Evolutionary conservation across 2,113 vertebrate species (phyloP).

Genomic region (Phrynosoma platyrhinos): DNA sequence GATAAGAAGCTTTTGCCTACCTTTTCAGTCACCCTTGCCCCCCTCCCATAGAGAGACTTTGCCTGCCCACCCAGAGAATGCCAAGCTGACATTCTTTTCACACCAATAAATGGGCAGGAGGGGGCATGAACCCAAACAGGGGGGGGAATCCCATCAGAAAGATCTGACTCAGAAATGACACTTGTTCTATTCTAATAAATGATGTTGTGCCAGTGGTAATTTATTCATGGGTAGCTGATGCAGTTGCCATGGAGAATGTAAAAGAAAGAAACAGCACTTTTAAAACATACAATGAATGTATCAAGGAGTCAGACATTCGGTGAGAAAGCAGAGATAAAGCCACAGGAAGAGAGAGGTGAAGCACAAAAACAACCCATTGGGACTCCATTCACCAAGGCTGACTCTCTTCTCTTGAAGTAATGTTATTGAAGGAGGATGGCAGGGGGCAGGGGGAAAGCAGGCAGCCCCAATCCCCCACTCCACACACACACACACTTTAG

Average conservation of each 20-base stretch:
- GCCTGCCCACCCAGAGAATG: background rate
- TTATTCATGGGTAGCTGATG: constrained; percentile 57
- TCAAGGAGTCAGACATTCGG: background rate
- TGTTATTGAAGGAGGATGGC: background rate
- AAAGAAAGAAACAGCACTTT: constrained; percentile 38
- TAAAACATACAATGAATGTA: background rate
- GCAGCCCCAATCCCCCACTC: background rate
- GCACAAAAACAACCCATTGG: background rate
- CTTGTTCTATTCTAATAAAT: constrained; percentile 48
- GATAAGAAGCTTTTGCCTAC: background rate
- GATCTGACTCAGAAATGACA: constrained; percentile 58
- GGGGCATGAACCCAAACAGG: background rate
- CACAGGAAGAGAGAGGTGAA: background rate
- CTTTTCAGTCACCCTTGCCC: background rate
- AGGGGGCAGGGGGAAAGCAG: background rate
- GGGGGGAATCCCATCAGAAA: constrained; percentile 17
- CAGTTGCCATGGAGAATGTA: constrained; percentile 65
- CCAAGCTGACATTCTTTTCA: background rate
- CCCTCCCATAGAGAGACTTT: background rate
- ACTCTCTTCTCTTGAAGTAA: background rate
- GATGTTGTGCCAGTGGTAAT: constrained; percentile 61
- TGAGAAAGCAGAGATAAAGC: background rate
- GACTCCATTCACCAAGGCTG: background rate
- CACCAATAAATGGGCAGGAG: background rate
- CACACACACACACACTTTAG: background rate